A percentile compares a stretch with the other conserved stretches of the same genome.
These are phyloP conservation scores for Allacma fusca DNA, from an alignment of 2,888 invertebrate species.

Conservation along the genomic window DNA sequence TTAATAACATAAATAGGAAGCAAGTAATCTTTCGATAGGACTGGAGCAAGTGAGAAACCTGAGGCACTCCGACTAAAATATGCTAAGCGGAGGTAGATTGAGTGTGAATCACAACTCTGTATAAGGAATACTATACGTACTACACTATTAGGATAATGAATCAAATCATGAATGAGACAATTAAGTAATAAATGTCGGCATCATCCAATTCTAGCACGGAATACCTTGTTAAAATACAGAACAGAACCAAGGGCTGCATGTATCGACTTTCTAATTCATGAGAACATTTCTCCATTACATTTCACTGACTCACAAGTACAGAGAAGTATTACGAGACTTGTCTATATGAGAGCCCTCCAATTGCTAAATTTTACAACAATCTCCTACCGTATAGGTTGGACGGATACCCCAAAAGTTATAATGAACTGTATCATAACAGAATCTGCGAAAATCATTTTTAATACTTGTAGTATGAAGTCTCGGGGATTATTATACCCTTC, in stretches of 20 bases:
- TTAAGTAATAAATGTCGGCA: constrained; percentile 18
- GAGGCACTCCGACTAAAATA: background rate
- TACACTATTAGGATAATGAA: constrained; percentile 4
- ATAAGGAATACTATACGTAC: background rate
- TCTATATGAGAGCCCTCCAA: too few relatives aligned
- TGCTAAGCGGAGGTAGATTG: background rate
- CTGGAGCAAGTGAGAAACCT: background rate
- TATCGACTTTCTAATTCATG: background rate
- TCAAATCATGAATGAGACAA: constrained; percentile 9
- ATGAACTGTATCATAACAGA: too few relatives aligned
- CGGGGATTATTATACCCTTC: too few relatives aligned
- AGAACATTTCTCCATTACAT: background rate
- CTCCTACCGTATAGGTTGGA: too few relatives aligned
- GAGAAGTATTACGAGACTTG: too few relatives aligned
- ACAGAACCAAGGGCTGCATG: background rate
- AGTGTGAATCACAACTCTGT: constrained; percentile 3
- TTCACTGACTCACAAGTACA: background rate
- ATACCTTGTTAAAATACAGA: constrained; percentile 2
- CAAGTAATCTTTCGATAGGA: background rate
- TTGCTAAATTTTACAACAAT: too few relatives aligned
- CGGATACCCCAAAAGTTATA: too few relatives aligned
- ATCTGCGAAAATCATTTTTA: too few relatives aligned
- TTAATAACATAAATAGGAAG: background rate
- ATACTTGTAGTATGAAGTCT: too few relatives aligned
- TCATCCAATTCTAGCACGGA: constrained; percentile 11